Base-by-base conservation (phyloP, 1,140 invertebrate species). In the Wasmannia auropunctata region DNA sequence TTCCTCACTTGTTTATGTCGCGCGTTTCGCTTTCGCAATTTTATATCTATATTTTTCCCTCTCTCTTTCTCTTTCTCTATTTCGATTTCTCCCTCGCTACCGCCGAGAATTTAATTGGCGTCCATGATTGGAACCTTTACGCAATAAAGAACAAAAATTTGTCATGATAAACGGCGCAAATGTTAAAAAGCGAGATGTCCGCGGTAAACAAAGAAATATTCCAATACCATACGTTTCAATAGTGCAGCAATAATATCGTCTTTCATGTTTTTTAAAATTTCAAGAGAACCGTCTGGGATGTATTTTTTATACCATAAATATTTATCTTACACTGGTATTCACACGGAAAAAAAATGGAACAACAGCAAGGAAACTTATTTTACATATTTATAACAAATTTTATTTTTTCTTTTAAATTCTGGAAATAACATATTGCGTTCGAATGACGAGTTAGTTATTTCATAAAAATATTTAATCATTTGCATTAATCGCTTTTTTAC, bases 1-100 rank as follows among this genome's bases (percentile, higher is more conserved):
- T 85, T 85, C 62, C 83, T 60, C 67, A 83, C 79, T 83, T 83
- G 67, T 83, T 83, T 83, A 83, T 37, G 65, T 72, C 37, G 8
- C 54, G 25, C 65, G 37, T 72, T 72, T 72, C 37, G 65, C 65
- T 70, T 83, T 46, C 51, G 25, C 10, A 28, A 3, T 43, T 58
- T 72, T 43, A 69, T 58, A 11, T 43, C 5, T 46, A 14, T 28
- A 46, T 46, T 67, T 65, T 22, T 19, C 6, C 0, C 37, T 67
- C 11, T 37, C 3, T 10, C 62, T 43, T 67, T 25, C 31, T 37
- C 16, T n/a, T 2, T n/a, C 60, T 58, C 7, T 58, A 56, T 46
- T 58, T 83, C 25, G 28, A 43, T 37, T 83, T 72, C 51, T 31
- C n/a, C 22, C 43, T 34, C 4, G 34, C 11, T 40, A 31, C 11